Evolutionary conservation across 2,888 invertebrate genomes (phyloP).

Genomic region (Neelides folsomi): DNA sequence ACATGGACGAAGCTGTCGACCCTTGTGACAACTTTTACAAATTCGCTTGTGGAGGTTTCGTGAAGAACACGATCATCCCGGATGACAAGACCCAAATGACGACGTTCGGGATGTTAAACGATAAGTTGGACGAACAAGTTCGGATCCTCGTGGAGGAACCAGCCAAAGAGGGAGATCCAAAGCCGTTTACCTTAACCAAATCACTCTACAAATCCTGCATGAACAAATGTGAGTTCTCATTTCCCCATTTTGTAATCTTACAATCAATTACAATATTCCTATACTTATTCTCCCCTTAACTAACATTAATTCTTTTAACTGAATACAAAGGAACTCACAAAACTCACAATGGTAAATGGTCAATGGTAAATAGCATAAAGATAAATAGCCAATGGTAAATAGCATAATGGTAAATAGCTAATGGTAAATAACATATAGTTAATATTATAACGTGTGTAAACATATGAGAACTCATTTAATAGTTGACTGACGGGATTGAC

Average conservation of each 20-base stretch:
- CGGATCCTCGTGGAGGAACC: conserved; percentile 56
- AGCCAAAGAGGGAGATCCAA: conserved; percentile 47
- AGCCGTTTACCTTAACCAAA: conserved; percentile 63
- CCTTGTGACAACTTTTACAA: conserved; percentile 73
- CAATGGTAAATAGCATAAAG: too few species aligned
- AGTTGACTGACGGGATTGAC: too few species aligned
- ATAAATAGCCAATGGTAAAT: too few species aligned
- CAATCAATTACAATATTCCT: not conserved
- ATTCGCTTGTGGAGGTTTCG: conserved; percentile 63
- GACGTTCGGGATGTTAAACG: conserved; percentile 55
- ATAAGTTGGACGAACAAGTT: conserved; percentile 59
- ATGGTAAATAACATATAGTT: too few species aligned
- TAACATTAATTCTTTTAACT: too few species aligned
- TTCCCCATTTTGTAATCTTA: not conserved
- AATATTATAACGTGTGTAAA: too few species aligned
- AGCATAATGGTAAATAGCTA: too few species aligned
- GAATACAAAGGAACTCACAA: too few species aligned
- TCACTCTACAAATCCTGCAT: conserved; percentile 74
- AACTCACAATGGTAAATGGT: too few species aligned
- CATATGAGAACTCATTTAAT: too few species aligned
- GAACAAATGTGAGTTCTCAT: conserved; percentile 60
- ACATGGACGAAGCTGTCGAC: conserved; percentile 56
- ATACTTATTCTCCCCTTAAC: not conserved
- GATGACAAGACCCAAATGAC: conserved; percentile 69
- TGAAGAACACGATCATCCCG: conserved; percentile 57